Evolutionary conservation across 2,797 vertebrate genomes (phyloP), one percentile per base, ranked within the genome.

Genomic region (Podarcis siculus): DNA sequence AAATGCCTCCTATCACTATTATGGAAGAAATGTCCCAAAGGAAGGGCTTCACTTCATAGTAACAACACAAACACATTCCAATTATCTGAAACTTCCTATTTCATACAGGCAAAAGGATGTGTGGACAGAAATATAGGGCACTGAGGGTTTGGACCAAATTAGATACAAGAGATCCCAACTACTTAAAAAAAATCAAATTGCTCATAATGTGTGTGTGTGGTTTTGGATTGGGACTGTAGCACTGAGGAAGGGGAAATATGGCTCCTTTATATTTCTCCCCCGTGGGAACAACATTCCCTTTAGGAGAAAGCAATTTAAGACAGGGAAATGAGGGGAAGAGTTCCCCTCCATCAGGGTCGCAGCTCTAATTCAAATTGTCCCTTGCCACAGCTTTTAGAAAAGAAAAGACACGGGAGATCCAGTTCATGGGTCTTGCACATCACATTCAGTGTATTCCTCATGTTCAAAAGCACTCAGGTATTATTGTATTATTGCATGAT

Each of bases 1-100:
- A 83, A 49, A 76, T 49, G 90, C 85, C 73, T 87, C 73, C 67
- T 27, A 86, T 90, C 73, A 92, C 92, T 90, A 87, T 0, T n/a
- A 80, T 87, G 90, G 86, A 87, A 0, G 1, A 13, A 93, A 86
- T 1, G 2, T 73, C 81, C 79, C 64, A 72, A 93, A 88, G 25
- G 19, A 32, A 71, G n/a, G 19, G 21, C 30, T 58, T 73, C 83
- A 64, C 88, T 85, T 79, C 78, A 42, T 25, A 75, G 45, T 87
- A 92, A 87, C 90, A 83, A 85, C 80, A 88, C 90, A 42, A 42
- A 9, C 42, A 42, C 42, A 42, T 42, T 42, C 42, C 8, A 42
- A 42, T 42, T 42, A 42, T 42, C 42, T 42, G 42, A 42, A 42
- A 42, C 42, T 42, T 42, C 42, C 42, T 42, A 42, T 42, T 42